A percentile compares a stretch with the other conserved stretches of the same genome.
Evolutionary conservation across 2,113 vertebrate genomes (phyloP).

Genomic region (Tapirus terrestris): DNA sequence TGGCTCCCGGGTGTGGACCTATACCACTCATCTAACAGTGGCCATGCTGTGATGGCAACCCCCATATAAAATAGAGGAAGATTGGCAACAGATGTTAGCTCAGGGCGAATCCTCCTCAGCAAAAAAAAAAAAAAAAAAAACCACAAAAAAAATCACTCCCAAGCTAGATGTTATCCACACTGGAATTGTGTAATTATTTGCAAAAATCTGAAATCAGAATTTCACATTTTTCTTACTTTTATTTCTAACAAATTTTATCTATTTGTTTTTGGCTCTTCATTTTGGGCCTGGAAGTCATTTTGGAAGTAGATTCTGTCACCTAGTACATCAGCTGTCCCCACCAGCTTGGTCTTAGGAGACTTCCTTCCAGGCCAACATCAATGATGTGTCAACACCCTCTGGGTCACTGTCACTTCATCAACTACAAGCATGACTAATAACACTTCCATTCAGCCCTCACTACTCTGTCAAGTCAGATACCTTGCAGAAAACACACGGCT

Average conservation of each 20-base stretch:
- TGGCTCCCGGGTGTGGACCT: too few relatives aligned
- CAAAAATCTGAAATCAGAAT: not conserved
- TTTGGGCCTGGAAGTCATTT: not conserved
- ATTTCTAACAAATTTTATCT: not conserved
- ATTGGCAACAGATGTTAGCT: too few relatives aligned
- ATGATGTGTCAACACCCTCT: not conserved
- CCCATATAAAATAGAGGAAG: too few relatives aligned
- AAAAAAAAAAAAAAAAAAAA: too few relatives aligned
- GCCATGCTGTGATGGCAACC: too few relatives aligned
- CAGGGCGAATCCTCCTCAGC: too few relatives aligned
- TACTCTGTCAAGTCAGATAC: not conserved
- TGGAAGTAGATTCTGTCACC: too few relatives aligned
- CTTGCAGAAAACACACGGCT: too few relatives aligned
- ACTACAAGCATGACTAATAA: too few relatives aligned
- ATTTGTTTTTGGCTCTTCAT: not conserved
- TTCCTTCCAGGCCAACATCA: not conserved
- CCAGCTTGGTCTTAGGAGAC: not conserved
- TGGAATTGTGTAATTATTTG: not conserved
- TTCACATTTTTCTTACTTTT: not conserved
- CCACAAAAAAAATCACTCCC: not conserved
- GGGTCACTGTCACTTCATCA: not conserved
- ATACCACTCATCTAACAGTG: too few relatives aligned
- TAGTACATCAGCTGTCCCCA: rapidly evolving
- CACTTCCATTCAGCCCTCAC: not conserved
- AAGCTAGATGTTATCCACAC: not conserved